Percentiles rank a stretch among this genome's conserved stretches.
Conservation (phyloP, 64 coral and sea anemone species). For the Montipora cactus region DNA sequence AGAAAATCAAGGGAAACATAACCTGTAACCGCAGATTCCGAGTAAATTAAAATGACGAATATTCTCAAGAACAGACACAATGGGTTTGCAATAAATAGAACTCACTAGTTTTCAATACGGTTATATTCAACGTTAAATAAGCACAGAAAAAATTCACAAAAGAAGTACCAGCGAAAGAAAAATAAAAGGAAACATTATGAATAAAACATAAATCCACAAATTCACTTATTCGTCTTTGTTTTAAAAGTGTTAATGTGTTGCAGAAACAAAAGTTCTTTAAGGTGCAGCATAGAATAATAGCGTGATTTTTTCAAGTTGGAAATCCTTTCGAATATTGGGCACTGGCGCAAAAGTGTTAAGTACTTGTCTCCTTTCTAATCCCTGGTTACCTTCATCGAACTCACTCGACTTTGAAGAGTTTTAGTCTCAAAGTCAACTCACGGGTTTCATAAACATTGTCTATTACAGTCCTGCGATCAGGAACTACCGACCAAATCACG, state of each 20-base stretch:
- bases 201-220: conserved; percentile 32
- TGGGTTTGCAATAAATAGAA: not conserved
- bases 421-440: not conserved
- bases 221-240: conserved; percentile 41
- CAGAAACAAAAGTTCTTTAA: conserved; percentile 25
- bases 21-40: not conserved
- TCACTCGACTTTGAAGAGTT: conserved; percentile 32
- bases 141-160: not conserved
- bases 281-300: not conserved
- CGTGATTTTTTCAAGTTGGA: not conserved
- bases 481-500: not conserved
- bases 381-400: not conserved
- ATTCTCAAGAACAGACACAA: not conserved
- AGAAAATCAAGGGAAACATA: not conserved
- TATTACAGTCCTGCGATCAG: not conserved
- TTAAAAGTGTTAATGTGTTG: conserved; percentile 43
- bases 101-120: not conserved
- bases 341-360: not conserved
- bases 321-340: not conserved
- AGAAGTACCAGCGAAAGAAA: conserved; percentile 11
- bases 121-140: not conserved
- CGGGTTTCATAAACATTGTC: not conserved
- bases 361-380: conserved; percentile 17
- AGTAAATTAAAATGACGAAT: not conserved
- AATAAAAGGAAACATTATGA: conserved; percentile 40